Evolutionary conservation across 1,140 invertebrate genomes (phyloP).

Genomic region (Drosophila jambulina): DNA sequence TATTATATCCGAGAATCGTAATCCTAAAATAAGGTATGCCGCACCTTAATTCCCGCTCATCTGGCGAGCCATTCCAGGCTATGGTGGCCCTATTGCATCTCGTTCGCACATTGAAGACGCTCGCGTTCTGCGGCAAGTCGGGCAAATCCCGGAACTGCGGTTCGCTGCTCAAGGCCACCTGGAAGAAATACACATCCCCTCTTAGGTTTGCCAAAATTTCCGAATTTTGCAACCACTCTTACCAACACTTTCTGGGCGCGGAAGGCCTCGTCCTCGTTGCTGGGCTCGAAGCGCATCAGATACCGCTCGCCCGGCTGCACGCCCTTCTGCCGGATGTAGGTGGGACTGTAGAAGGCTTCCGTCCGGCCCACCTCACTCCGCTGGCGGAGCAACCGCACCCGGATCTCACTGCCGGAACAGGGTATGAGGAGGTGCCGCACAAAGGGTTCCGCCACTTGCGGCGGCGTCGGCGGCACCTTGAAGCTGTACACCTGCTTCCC

Average conservation of each 20-base stretch:
- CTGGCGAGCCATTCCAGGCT: slow-evolving; percentile 81
- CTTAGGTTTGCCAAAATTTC: too few species aligned
- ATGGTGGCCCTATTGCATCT: slow-evolving; percentile 73
- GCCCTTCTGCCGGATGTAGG: slow-evolving; percentile 64
- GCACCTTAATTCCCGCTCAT: slow-evolving; percentile 74
- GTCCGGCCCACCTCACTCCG: slow-evolving; percentile 49
- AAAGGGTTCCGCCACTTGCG: slow-evolving; percentile 25
- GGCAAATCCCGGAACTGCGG: slow-evolving; percentile 68
- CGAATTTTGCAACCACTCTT: not conserved
- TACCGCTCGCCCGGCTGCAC: slow-evolving; percentile 67
- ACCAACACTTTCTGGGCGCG: slow-evolving; percentile 80
- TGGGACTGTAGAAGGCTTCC: slow-evolving; percentile 71
- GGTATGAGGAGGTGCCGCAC: slow-evolving; percentile 75
- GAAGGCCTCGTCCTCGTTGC: slow-evolving; percentile 78
- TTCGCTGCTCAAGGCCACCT: slow-evolving; percentile 76
- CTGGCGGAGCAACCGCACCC: slow-evolving; percentile 65
- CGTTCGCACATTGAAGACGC: slow-evolving; percentile 73
- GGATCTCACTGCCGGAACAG: slow-evolving; percentile 77
- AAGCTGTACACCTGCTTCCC: slow-evolving; percentile 79
- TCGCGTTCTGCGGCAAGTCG: slow-evolving; percentile 74
- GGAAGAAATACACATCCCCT: not conserved
- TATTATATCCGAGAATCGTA: not conserved
- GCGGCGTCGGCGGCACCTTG: slow-evolving; percentile 67
- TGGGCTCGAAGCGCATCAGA: slow-evolving; percentile 75
- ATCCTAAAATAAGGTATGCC: not conserved